Base-by-base conservation (phyloP, 2,113 vertebrate species). In the Cnemophilus loriae region DNA sequence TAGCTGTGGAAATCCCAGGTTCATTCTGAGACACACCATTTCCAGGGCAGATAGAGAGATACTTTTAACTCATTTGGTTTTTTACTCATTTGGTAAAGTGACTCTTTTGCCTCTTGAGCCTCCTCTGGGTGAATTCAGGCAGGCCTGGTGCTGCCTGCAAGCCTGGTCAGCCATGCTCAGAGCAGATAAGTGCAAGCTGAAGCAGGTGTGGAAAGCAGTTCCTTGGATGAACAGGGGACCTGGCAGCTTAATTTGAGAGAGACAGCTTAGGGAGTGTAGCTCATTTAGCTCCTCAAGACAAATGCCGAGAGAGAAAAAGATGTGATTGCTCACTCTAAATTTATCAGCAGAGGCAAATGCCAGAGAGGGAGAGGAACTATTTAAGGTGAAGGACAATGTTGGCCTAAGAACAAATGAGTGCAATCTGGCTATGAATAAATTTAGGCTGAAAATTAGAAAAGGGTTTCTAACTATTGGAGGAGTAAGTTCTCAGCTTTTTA, bases 371-470 rank as follows among this genome's bases (percentile, higher is more conserved):
- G 69, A 95, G 46, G 77, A 89, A 94, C 93, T 97, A 64, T 95
- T 97, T 95, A 94, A 97, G 87, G 91, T 95, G 95, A 96, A 97
- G 95, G 96, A 96, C 94, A 95, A 82, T 93, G 95, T 94, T 97
- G 95, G 87, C 94, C 95, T 84, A 97, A 95, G 94, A 96, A 95
- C 81, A 95, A 94, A 95, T 93, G 89, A 87, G 65, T 79, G 61
- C 79, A 95, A 94, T 95, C 96, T 93, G 93, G 65, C 91, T 93
- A 85, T 96, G 96, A 96, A 97, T 96, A 97, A 95, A 97, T 95
- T 95, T 93, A 91, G 70, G 57, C 32, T 85, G 94, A 87, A 93
- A 91, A 96, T 96, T 94, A 95, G 78, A 89, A 96, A 91, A 89
- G 57, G 86, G 69, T 95, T 94, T 89, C 73, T 52, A 81, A 89